Conservation (phyloP, 2,797 vertebrate genomes). For the Halcyon badia region DNA sequence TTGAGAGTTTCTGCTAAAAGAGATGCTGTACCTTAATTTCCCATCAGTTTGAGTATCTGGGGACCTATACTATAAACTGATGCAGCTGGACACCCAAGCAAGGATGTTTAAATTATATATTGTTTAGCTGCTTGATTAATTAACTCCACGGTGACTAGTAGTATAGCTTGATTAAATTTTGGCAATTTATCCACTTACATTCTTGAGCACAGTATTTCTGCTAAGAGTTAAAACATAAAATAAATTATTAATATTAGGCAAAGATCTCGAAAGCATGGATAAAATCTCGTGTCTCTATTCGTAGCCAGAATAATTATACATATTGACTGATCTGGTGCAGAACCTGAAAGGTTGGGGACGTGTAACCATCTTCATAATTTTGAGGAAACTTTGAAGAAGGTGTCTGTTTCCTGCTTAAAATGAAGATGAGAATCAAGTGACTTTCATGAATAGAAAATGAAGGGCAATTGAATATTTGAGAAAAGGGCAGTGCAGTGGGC, state of each 20-base stretch:
- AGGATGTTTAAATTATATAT: background rate
- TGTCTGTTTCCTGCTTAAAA: conserved; percentile 70
- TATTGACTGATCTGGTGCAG: conserved; percentile 35
- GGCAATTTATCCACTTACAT: background rate
- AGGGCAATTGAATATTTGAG: conserved; percentile 51
- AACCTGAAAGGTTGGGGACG: background rate
- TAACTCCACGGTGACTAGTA: background rate
- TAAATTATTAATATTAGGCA: background rate
- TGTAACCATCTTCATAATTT: conserved; percentile 44
- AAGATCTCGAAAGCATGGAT: background rate
- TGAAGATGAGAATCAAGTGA: conserved; percentile 69
- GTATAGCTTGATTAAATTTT: conserved; percentile 25
- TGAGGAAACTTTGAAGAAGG: conserved; percentile 57
- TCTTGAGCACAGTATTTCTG: background rate
- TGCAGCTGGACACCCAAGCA: background rate
- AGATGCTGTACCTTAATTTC: background rate
- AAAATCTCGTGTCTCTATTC: background rate
- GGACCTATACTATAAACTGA: background rate
- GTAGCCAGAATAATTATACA: background rate
- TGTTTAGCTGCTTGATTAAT: background rate
- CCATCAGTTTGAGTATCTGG: background rate
- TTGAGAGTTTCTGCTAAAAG: background rate
- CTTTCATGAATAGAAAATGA: conserved; percentile 68
- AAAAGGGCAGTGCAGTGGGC: conserved; percentile 60
- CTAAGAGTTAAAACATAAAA: background rate